Evolutionary conservation across 2,888 invertebrate species (phyloP), one percentile per base, ranked within the genome.

Genomic region (Ellobium chinense): DNA sequence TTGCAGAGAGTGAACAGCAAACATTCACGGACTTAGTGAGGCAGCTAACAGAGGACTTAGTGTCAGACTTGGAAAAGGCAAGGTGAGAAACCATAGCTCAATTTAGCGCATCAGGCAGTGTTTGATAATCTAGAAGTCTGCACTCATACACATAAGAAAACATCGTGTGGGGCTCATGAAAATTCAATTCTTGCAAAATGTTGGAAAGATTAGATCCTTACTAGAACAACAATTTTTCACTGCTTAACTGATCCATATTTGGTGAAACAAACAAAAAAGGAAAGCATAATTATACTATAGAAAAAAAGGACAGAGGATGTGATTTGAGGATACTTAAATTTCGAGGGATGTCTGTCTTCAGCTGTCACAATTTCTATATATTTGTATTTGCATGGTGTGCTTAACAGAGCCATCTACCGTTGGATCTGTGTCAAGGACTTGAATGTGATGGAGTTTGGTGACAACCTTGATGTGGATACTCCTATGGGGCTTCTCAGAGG

Each of bases 381-480:
- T n/a, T n/a, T n/a, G n/a, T n/a, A n/a, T n/a, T n/a, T n/a, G n/a
- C n/a, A n/a, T n/a, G n/a, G n/a, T n/a, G n/a, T n/a, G n/a, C n/a
- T n/a, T n/a, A n/a, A n/a, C n/a, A 92, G 93, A 75, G 92, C 93
- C 21, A 91, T 93, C 34, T 93, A 92, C 84, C 89, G 92, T 2
- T 93, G 93, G 93, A 91, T 93, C 63, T 93, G 93, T 2, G 92
- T 93, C 14, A 93, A 93, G 82, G 93, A 93, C 82, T 84, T 93
- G 83, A 93, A 93, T 81, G 91, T 91, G 31, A 90, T 93, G 89
- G 92, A 92, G 75, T 92, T 93, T 85, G 94, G 97, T 70, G 94
- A 97, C 77, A 86, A 87, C 78, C 94, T 97, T 70, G 87, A 88
- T 29, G 85, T 87, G 21, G 92, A 93, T 87, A 92, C 93, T 0